A percentile compares a stretch with the other conserved stretches of the same genome.
phyloP scores from a whole-genome alignment of 53 echinoderm and acorn worm species.

The Arbacia lixula region DNA sequence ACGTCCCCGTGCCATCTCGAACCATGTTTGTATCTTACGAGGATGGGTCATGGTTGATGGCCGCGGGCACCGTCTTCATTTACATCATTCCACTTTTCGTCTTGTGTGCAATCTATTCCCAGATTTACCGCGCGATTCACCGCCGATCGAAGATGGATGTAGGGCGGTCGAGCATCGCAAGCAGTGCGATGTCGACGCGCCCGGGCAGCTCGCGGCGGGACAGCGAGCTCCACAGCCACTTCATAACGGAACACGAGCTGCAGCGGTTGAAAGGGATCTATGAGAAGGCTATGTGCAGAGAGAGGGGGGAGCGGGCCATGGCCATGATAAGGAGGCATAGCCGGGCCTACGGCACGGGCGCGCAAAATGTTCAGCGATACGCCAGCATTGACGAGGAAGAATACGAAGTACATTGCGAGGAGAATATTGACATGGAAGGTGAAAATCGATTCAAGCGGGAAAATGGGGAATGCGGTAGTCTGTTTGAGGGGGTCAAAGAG shows the following conservation, averaged over 20 bases:
- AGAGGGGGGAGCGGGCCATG: slow-evolving; percentile 73
- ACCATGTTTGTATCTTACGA: slow-evolving; percentile 78
- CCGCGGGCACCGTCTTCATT: slow-evolving; percentile 71
- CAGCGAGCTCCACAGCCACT: slow-evolving; percentile 73
- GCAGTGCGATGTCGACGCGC: slow-evolving; percentile 72
- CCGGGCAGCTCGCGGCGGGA: slow-evolving; percentile 69
- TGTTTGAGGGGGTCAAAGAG: slow-evolving; percentile 35
- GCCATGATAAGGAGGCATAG: slow-evolving; percentile 69
- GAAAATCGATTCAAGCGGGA: background rate
- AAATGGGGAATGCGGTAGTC: background rate
- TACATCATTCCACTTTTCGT: slow-evolving; percentile 92
- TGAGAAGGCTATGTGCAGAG: slow-evolving; percentile 77
- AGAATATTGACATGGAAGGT: slow-evolving; percentile 1
- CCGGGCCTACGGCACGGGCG: slow-evolving; percentile 65
- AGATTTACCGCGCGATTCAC: slow-evolving; percentile 89
- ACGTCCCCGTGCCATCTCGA: slow-evolving; percentile 71
- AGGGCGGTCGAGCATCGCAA: slow-evolving; percentile 84
- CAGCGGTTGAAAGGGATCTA: slow-evolving; percentile 80
- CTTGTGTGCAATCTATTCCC: slow-evolving; percentile 93
- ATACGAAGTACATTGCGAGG: slow-evolving; percentile 42
- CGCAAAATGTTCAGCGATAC: slow-evolving; percentile 72
- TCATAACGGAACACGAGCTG: slow-evolving; percentile 81
- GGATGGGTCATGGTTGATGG: slow-evolving; percentile 85
- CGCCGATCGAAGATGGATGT: slow-evolving; percentile 82
- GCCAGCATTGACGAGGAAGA: slow-evolving; percentile 94